Evolutionary conservation across 1,140 invertebrate genomes (phyloP).

Genomic region (Aphelenchoides besseyi): DNA sequence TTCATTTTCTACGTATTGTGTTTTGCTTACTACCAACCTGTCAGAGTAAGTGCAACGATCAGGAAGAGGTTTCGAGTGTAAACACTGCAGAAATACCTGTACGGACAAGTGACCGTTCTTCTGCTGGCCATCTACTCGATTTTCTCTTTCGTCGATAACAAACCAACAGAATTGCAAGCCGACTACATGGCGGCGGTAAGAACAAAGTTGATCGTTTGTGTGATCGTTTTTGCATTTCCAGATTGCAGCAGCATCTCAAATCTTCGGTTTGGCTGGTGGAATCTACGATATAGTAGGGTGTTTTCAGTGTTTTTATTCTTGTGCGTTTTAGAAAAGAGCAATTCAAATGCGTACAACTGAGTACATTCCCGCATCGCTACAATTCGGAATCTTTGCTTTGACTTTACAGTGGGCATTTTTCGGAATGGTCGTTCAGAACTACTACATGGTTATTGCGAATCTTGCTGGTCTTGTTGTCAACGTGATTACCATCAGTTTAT

Average conservation of each 20-base stretch:
- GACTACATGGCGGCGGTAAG: constrained; percentile 56
- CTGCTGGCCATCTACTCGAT: constrained; percentile 33
- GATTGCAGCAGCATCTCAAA: constrained; percentile 59
- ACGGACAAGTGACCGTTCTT: constrained; percentile 43
- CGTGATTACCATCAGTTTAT: constrained; percentile 50
- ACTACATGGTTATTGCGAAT: constrained; percentile 58
- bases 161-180: constrained; percentile 32
- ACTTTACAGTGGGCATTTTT: constrained; percentile 57
- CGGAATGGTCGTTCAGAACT: constrained; percentile 48
- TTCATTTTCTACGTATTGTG: constrained; percentile 53
- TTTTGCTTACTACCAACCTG: constrained; percentile 61
- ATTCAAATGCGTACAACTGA: constrained; percentile 53
- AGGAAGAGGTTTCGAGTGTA: neutral
- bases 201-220: too few relatives aligned
- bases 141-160: constrained; percentile 52
- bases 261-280: constrained; percentile 54
- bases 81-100: constrained; percentile 53
- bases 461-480: constrained; percentile 57
- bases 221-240: too few relatives aligned
- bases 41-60: constrained; percentile 32
- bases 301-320: neutral
- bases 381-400: constrained; percentile 57
- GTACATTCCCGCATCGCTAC: constrained; percentile 57
- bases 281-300: constrained; percentile 57
- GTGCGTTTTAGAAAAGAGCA: constrained; percentile 51